Percentiles rank a stretch among this genome's conserved stretches.
These are phyloP conservation scores for Progne subis DNA, from an alignment of 2,113 vertebrate species.

Conservation along the genomic window DNA sequence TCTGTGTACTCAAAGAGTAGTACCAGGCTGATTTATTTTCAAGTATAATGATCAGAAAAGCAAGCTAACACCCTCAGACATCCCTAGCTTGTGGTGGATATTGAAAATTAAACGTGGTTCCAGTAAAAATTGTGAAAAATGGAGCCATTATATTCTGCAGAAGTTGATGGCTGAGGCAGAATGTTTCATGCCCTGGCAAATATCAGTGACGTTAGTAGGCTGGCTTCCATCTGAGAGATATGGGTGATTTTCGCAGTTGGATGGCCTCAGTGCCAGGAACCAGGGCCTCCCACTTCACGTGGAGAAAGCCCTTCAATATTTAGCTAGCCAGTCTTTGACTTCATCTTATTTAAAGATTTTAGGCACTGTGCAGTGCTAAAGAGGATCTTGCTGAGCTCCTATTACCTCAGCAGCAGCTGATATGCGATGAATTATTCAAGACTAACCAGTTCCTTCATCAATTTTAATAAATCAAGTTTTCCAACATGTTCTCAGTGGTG, in stretches of 20 bases:
- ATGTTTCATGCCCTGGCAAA: background rate
- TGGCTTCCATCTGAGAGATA: background rate
- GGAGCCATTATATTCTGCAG: background rate
- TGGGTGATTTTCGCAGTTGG: background rate
- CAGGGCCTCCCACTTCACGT: background rate
- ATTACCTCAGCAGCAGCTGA: slow-evolving; percentile 60
- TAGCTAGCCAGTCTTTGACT: background rate
- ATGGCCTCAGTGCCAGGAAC: background rate
- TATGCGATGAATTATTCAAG: slow-evolving; percentile 69
- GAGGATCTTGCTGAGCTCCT: slow-evolving; percentile 52
- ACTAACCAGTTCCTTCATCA: slow-evolving; percentile 61
- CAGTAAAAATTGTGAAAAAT: background rate
- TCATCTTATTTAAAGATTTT: slow-evolving; percentile 44
- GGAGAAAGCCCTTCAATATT: slow-evolving; percentile 14
- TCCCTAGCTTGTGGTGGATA: background rate
- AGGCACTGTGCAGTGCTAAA: slow-evolving; percentile 3
- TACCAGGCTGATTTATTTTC: background rate
- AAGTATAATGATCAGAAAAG: background rate
- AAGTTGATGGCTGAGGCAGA: background rate
- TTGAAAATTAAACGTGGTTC: background rate
- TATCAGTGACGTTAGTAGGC: background rate
- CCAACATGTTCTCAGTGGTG: slow-evolving; percentile 3
- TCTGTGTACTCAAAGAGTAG: background rate
- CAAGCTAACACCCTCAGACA: background rate
- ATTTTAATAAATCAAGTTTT: slow-evolving; percentile 71